Percentiles rank a stretch among this genome's conserved stretches.
Evolutionary conservation across 2,797 vertebrate genomes (phyloP).

Genomic region (Danio kyathit): DNA sequence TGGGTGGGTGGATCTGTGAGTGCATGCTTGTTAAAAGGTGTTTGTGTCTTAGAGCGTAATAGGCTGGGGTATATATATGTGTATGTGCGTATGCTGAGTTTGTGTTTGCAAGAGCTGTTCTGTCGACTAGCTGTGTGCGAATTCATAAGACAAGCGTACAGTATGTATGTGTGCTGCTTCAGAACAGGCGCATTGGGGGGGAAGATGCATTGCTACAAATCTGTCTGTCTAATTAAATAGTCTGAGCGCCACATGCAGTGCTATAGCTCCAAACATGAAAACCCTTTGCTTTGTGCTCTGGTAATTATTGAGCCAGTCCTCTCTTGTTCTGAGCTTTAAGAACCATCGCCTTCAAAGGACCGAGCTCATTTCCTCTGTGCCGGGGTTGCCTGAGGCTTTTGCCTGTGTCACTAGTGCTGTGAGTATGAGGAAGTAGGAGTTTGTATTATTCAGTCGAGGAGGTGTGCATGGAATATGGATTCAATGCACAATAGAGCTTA

Average conservation of each 20-base stretch:
- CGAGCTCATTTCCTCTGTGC: slow-evolving; percentile 56
- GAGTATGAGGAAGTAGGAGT: slow-evolving; percentile 41
- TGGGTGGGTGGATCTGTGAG: slow-evolving; percentile 41
- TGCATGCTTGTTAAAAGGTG: slow-evolving; percentile 46
- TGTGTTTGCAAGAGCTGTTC: slow-evolving; percentile 23
- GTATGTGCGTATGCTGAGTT: slow-evolving; percentile 27
- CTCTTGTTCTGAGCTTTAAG: slow-evolving; percentile 54
- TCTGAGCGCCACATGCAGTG: slow-evolving; percentile 43
- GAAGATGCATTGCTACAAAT: slow-evolving; percentile 20
- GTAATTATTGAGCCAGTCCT: slow-evolving; percentile 61
- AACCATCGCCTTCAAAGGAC: slow-evolving; percentile 55
- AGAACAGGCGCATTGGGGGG: neutral
- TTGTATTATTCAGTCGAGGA: slow-evolving; percentile 39
- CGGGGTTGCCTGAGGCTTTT: slow-evolving; percentile 54
- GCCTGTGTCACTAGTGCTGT: slow-evolving; percentile 44
- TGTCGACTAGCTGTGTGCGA: slow-evolving; percentile 31
- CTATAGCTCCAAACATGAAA: slow-evolving; percentile 38
- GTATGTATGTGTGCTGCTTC: slow-evolving; percentile 5
- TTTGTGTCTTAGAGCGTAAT: slow-evolving; percentile 42
- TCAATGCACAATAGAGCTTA: slow-evolving; percentile 7
- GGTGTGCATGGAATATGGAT: slow-evolving; percentile 23
- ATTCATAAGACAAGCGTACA: slow-evolving; percentile 25
- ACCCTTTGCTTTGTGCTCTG: slow-evolving; percentile 44
- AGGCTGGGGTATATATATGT: slow-evolving; percentile 8
- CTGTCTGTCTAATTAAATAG: slow-evolving; percentile 53